Percentiles rank a stretch among this genome's conserved stretches.
These are phyloP conservation scores for Montipora capitata DNA, from an alignment of 92 coral and sea anemone species.

Conservation along the genomic window DNA sequence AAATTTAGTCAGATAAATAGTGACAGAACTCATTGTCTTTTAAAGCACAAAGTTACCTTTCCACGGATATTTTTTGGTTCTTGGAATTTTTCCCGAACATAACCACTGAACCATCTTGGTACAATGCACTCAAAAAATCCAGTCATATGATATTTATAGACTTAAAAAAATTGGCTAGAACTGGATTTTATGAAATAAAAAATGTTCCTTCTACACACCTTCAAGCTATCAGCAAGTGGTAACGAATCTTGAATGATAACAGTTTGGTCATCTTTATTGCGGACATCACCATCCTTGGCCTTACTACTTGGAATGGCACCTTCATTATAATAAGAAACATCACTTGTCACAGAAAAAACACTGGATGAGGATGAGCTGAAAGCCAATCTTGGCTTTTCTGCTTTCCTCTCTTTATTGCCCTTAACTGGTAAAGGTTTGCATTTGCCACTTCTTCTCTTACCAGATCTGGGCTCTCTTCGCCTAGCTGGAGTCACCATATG, in stretches of 20 bases:
- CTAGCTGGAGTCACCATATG: constrained; percentile 45
- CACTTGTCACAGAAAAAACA: constrained; percentile 47
- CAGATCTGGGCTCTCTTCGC: constrained; percentile 47
- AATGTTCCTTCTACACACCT: constrained; percentile 4
- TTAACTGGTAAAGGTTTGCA: constrained; percentile 21
- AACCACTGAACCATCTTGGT: too few species aligned
- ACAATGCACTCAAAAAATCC: too few species aligned
- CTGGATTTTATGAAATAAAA: too few species aligned
- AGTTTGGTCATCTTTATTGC: neutral
- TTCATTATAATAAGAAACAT: constrained; percentile 35
- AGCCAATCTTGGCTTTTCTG: neutral
- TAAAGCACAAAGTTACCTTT: too few species aligned
- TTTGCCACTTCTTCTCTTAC: constrained; percentile 42
- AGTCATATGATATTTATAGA: too few species aligned
- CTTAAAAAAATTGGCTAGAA: too few species aligned
- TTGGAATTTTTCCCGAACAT: too few species aligned
- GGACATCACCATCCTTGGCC: neutral
- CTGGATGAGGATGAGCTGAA: constrained; percentile 41
- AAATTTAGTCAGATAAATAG: too few species aligned
- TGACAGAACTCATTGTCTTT: too few species aligned
- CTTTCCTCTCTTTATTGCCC: constrained; percentile 23
- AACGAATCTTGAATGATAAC: constrained; percentile 39
- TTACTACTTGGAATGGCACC: constrained; percentile 7
- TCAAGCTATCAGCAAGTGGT: constrained; percentile 34
- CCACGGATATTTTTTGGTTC: too few species aligned